Percentiles rank a stretch among this genome's conserved stretches.
Conservation (phyloP, 2,797 vertebrate genomes). For the Xenopus petersii region DNA sequence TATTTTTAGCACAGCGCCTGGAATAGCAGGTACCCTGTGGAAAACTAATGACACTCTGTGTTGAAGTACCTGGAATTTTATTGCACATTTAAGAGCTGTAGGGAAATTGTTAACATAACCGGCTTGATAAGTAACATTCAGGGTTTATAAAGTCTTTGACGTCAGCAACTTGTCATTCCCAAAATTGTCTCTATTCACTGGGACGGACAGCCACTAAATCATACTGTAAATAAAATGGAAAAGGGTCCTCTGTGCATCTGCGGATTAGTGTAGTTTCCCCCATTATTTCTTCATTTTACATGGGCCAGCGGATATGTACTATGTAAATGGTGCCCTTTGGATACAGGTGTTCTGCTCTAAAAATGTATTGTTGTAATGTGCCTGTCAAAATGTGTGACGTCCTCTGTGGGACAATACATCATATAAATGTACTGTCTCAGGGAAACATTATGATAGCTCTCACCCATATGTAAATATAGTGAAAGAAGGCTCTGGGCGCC, state of each 20-base stretch:
- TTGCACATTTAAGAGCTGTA: slow-evolving; percentile 12
- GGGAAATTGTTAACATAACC: slow-evolving; percentile 20
- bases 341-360: too few relatives aligned
- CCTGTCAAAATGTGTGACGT: too few relatives aligned
- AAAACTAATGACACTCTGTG: slow-evolving; percentile 22
- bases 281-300: background rate
- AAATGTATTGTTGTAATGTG: too few relatives aligned
- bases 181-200: slow-evolving; percentile 26
- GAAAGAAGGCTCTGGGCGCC: too few relatives aligned
- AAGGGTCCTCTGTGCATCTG: slow-evolving; percentile 20
- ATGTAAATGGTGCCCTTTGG: too few relatives aligned
- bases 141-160: slow-evolving; percentile 17
- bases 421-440: too few relatives aligned
- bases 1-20: background rate
- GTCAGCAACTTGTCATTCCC: slow-evolving; percentile 21
- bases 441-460: too few relatives aligned
- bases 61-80: slow-evolving; percentile 27
- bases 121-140: background rate
- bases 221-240: slow-evolving; percentile 36
- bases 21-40: slow-evolving; percentile 12
- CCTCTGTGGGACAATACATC: too few relatives aligned
- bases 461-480: too few relatives aligned
- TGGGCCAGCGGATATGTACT: too few relatives aligned
- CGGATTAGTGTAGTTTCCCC: slow-evolving; percentile 12
- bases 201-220: slow-evolving; percentile 24